Conservation (phyloP, 2,888 invertebrate genomes). For the Siphlonurus alternatus region DNA sequence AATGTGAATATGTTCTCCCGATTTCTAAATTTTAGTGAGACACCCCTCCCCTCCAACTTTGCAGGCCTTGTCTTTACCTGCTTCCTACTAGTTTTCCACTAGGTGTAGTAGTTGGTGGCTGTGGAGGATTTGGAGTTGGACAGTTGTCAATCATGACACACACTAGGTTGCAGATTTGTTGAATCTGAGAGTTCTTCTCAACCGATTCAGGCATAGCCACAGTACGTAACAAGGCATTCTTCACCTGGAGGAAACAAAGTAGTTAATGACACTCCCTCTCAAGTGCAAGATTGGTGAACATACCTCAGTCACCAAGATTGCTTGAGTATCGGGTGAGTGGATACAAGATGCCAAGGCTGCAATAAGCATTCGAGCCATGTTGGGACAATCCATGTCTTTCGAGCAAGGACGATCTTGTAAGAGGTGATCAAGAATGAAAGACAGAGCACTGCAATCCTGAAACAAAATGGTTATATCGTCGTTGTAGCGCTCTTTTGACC, state of each 20-base stretch:
- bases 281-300: too few relatives aligned
- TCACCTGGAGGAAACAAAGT: too few relatives aligned
- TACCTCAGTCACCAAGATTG: constrained; percentile 54
- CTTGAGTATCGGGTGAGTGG: constrained; percentile 59
- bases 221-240: constrained; percentile 42
- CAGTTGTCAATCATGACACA: constrained; percentile 69
- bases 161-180: constrained; percentile 53
- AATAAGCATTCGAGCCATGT: constrained; percentile 52
- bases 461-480: not conserved
- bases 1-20: too few relatives aligned
- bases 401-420: constrained; percentile 43
- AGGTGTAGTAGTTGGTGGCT: too few relatives aligned
- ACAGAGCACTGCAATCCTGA: not conserved
- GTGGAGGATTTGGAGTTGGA: constrained; percentile 39
- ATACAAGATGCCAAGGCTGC: constrained; percentile 65
- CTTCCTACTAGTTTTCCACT: too few relatives aligned
- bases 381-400: constrained; percentile 48
- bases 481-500: not conserved
- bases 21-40: too few relatives aligned
- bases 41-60: too few relatives aligned
- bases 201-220: constrained; percentile 48
- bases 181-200: constrained; percentile 58
- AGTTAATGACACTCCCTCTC: not conserved
- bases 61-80: too few relatives aligned
- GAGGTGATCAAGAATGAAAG: constrained; percentile 7